Conservation (phyloP, 1,140 invertebrate genomes). For the Eriosoma lanigerum region DNA sequence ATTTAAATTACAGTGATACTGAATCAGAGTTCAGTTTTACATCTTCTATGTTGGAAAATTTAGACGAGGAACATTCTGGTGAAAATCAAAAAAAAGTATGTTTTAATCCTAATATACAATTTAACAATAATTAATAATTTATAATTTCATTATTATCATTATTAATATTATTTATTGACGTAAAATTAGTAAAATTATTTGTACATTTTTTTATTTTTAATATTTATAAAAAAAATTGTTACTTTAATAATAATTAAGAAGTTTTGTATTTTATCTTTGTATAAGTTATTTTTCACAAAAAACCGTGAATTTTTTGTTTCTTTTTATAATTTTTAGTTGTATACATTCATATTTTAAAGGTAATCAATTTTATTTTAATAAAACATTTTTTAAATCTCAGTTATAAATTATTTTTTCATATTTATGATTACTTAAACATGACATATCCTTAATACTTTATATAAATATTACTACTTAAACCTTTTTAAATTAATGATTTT, state of each 20-base stretch:
- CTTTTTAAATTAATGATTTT: too few relatives aligned
- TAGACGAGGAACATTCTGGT: constrained; percentile 11
- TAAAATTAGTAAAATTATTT: background rate
- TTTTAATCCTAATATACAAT: constrained; percentile 28
- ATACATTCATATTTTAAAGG: too few relatives aligned
- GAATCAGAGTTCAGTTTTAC: constrained; percentile 48
- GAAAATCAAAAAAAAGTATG: constrained; percentile 38
- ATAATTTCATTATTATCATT: background rate
- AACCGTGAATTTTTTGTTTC: background rate
- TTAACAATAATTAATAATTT: constrained; percentile 19
- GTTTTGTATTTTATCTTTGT: too few relatives aligned
- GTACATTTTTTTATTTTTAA: constrained; percentile 1
- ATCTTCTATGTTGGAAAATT: constrained; percentile 45
- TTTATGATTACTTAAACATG: too few relatives aligned
- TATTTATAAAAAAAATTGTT: constrained; percentile 1
- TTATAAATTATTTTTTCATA: too few relatives aligned
- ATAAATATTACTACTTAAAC: too few relatives aligned
- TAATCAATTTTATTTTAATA: too few relatives aligned
- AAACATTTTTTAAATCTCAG: too few relatives aligned
- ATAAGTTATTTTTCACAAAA: constrained; percentile 23
- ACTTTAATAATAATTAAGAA: background rate
- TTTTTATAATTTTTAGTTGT: too few relatives aligned
- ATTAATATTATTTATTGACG: background rate
- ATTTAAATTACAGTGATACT: constrained; percentile 9
- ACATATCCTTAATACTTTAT: too few relatives aligned